Conservation (phyloP, 2,113 vertebrate genomes). For the Nicator chloris region DNA sequence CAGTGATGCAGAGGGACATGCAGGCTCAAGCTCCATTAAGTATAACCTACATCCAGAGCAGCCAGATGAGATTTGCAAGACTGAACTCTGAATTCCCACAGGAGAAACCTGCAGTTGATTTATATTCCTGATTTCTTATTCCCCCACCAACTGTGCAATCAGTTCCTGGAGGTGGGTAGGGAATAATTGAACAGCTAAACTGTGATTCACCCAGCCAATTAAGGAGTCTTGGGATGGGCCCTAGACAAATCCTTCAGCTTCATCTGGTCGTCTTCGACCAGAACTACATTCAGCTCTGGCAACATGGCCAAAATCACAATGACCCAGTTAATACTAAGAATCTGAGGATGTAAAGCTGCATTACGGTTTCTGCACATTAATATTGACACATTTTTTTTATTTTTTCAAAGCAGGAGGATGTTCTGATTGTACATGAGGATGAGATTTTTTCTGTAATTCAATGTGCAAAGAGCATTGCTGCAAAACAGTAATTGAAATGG, state of each 20-base stretch:
- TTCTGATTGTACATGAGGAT: neutral
- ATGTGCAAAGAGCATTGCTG: neutral
- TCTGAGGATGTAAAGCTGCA: neutral
- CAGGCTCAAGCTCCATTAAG: slow-evolving; percentile 31
- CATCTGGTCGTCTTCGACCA: neutral
- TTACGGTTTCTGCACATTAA: neutral
- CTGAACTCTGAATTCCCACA: slow-evolving; percentile 27
- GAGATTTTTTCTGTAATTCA: neutral
- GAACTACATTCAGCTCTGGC: neutral
- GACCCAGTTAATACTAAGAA: neutral
- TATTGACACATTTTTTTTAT: neutral
- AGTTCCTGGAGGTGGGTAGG: slow-evolving; percentile 14
- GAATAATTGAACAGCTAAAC: slow-evolving; percentile 52
- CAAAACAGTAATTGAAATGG: neutral
- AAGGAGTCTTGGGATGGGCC: neutral
- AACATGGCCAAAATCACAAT: neutral
- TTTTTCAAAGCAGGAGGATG: neutral
- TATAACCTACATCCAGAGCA: slow-evolving; percentile 46
- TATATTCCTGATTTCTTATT: slow-evolving; percentile 40
- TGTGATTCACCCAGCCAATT: slow-evolving; percentile 58
- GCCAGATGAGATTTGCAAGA: neutral
- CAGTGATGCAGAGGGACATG: neutral
- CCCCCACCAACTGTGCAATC: slow-evolving; percentile 41
- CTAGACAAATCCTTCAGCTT: neutral
- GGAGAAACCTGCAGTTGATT: slow-evolving; percentile 29